These are phyloP conservation scores for Philopedon plagiatum DNA, from an alignment of 2,888 invertebrate species.

Conservation along the genomic window DNA sequence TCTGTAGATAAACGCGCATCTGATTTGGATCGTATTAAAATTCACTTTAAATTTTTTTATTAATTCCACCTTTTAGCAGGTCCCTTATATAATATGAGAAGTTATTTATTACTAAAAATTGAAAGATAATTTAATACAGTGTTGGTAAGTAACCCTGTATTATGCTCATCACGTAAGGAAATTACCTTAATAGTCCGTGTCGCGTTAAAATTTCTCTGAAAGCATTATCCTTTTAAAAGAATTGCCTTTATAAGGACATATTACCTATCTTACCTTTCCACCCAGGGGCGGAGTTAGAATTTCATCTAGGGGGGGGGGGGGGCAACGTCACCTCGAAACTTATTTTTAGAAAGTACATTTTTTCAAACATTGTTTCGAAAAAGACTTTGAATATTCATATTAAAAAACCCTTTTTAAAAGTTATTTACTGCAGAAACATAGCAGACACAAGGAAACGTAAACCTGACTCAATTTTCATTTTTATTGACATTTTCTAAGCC, in stretches of 20 bases:
- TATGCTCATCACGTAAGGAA: constrained; percentile 17
- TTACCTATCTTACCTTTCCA: too few species aligned
- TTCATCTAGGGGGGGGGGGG: too few species aligned
- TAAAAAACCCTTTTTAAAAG: too few species aligned
- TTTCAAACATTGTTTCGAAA: too few species aligned
- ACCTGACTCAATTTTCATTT: too few species aligned
- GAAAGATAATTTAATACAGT: constrained; percentile 11
- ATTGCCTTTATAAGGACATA: constrained; percentile 2
- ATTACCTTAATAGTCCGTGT: constrained; percentile 17
- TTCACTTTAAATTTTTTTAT: constrained; percentile 21
- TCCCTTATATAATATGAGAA: constrained; percentile 3
- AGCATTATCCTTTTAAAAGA: constrained; percentile 9
- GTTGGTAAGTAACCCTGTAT: background rate
- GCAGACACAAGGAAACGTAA: too few species aligned
- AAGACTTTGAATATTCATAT: too few species aligned
- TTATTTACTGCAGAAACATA: too few species aligned
- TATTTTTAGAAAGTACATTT: too few species aligned
- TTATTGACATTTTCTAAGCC: too few species aligned
- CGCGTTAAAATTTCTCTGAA: constrained; percentile 1
- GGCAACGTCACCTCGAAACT: too few species aligned
- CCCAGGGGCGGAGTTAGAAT: too few species aligned
- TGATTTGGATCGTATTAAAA: constrained; percentile 26
- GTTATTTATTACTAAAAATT: constrained; percentile 13
- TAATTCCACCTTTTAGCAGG: constrained; percentile 1
- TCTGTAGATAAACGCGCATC: constrained; percentile 28